Base-by-base conservation (phyloP, 2,113 vertebrate genomes). In the Pampusana beccarii region DNA sequence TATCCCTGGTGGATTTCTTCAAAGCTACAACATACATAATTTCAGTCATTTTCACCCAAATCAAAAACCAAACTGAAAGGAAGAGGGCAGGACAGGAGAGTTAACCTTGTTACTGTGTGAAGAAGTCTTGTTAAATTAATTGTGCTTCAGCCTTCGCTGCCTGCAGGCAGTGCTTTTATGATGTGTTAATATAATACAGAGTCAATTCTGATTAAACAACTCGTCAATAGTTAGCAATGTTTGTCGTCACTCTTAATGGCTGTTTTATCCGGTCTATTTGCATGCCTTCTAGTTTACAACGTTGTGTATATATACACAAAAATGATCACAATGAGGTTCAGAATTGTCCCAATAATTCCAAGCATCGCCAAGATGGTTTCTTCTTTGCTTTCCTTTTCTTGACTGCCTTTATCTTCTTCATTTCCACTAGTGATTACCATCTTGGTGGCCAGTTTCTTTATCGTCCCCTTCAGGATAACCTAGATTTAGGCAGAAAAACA, bases 231-330 rank as follows among this genome's bases (percentile, higher is more conserved):
- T 85, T 75, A 81, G 78, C 83, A 92, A 67, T 64, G 86, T 86
- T 96, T 96, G 91, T 89, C 25, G 8, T 96, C 80, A 91, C 72
- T 93, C 79, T 84, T 92, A 91, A 81, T 80, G 91, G 95, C 75
- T 12, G 0, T 90, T 96, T 96, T 93, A 80, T 92, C 93, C 88
- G 96, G 83, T 78, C 80, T 78, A 82, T 26, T 33, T 72, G 28
- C 29, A 82, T n/a, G 82, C 87, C 93, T 93, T 72, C 78, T 54
- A 90, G 13, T 78, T 98, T 97, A 99, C 96, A 99, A 95, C 0
- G 99, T 99, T 80, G 99, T 99, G 97, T 99, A 99, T 91, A 99
- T 99, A 96, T 99, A 99, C 78, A 99, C 99, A 91, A 99, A 99
- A 95, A 99, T 99, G 88, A 99, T 99, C 86, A 99, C 99, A 11